Evolutionary conservation across 2,797 vertebrate genomes (phyloP).

Genomic region (Phoxinus dragarum): DNA sequence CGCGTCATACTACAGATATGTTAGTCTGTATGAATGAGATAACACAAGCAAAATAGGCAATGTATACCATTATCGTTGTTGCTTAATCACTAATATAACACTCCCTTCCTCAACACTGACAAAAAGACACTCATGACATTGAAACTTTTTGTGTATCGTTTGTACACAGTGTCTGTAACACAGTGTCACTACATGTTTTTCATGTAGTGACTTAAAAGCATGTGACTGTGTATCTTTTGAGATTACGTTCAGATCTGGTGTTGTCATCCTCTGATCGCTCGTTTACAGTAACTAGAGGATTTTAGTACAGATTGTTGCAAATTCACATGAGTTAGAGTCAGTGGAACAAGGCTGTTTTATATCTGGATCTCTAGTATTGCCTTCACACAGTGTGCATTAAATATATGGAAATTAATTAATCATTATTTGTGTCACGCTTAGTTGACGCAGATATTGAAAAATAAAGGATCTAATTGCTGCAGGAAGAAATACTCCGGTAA

Average conservation of each 20-base stretch:
- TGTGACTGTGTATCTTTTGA: background rate
- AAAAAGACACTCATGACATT: background rate
- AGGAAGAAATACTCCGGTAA: background rate
- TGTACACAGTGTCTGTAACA: background rate
- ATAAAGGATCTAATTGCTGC: background rate
- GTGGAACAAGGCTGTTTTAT: background rate
- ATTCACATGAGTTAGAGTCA: background rate
- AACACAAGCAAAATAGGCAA: background rate
- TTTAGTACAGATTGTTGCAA: slow-evolving; percentile 2
- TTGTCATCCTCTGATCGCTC: background rate
- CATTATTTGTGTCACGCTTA: background rate
- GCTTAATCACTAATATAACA: background rate
- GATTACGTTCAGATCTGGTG: slow-evolving; percentile 3
- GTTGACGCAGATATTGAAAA: background rate
- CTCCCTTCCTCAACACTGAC: background rate
- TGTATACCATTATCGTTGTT: background rate
- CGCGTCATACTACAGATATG: background rate
- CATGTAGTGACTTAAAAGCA: background rate
- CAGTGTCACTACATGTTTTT: background rate
- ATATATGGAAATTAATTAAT: background rate
- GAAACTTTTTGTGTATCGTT: background rate
- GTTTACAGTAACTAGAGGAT: background rate
- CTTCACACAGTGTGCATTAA: background rate
- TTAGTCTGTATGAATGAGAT: slow-evolving; percentile 1
- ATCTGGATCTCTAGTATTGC: background rate